These are phyloP conservation scores for Dexiosoma caninum DNA, from an alignment of 2,888 invertebrate species.

Conservation along the genomic window DNA sequence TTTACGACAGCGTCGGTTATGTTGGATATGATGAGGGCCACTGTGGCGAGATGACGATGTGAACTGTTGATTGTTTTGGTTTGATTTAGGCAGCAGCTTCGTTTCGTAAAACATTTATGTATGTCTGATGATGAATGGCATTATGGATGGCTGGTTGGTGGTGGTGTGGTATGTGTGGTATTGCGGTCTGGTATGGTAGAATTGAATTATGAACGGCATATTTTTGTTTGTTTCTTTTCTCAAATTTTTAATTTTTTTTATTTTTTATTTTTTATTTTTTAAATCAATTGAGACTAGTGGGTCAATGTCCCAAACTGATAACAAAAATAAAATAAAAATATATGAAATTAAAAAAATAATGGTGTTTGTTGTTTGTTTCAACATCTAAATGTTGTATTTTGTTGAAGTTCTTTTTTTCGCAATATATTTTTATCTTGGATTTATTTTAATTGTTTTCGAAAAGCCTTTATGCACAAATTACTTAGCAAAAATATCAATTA, in stretches of 20 bases:
- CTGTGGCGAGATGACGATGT: background rate
- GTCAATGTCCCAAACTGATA: slow-evolving; percentile 76
- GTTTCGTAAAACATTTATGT: background rate
- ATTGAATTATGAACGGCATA: background rate
- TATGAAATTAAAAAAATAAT: background rate
- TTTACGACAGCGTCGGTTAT: background rate
- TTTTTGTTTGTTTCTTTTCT: no score
- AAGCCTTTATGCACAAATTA: slow-evolving; percentile 9
- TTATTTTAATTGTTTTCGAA: background rate
- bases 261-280: no score
- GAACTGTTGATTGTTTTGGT: slow-evolving; percentile 13
- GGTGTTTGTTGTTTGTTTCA: background rate
- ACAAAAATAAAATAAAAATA: slow-evolving; percentile 53
- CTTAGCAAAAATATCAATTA: slow-evolving; percentile 41
- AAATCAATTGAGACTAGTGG: slow-evolving; percentile 75
- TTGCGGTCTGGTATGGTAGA: slow-evolving; percentile 11
- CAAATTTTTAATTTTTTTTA: no score
- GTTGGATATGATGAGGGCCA: background rate
- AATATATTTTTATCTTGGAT: background rate
- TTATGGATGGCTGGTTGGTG: background rate
- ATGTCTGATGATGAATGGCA: background rate
- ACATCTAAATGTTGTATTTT: background rate
- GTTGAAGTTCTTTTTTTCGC: background rate
- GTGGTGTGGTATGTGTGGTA: background rate
- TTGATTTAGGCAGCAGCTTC: slow-evolving; percentile 15